Evolutionary conservation across 2,888 invertebrate species (phyloP).

Genomic region (Orchesella flavescens): DNA sequence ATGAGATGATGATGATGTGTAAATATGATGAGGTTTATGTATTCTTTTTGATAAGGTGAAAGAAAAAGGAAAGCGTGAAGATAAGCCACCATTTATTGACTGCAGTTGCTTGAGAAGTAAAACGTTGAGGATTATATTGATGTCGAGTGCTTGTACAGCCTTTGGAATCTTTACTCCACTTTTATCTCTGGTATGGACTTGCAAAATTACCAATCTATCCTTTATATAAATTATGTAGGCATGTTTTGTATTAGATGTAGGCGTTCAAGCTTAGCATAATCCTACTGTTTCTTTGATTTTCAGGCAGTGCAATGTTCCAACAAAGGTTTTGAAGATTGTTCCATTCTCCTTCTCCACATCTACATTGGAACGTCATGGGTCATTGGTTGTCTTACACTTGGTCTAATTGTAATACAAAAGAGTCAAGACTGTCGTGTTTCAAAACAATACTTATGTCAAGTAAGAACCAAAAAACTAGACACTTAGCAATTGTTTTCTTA

Average conservation of each 20-base stretch:
- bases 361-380: constrained; percentile 89
- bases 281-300: background rate
- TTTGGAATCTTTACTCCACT: constrained; percentile 91
- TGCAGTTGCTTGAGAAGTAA: constrained; percentile 88
- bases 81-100: constrained; percentile 89
- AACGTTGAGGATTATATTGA: constrained; percentile 86
- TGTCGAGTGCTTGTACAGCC: constrained; percentile 85
- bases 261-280: background rate
- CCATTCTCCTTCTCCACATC: constrained; percentile 78
- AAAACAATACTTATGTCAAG: constrained; percentile 84
- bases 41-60: constrained; percentile 31
- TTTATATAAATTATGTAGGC: background rate
- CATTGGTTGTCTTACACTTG: constrained; percentile 86
- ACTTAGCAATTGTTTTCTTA: background rate
- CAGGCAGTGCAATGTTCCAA: constrained; percentile 66
- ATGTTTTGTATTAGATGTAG: background rate
- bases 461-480: constrained; percentile 25
- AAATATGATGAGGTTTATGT: too few species aligned
- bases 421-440: constrained; percentile 89
- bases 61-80: constrained; percentile 76
- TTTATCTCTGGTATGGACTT: constrained; percentile 80
- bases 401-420: constrained; percentile 85
- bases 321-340: constrained; percentile 65
- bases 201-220: background rate
- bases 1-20: background rate